phyloP scores from a whole-genome alignment of 2,888 invertebrate genomes.

The Drosophila hawaiiensis region DNA sequence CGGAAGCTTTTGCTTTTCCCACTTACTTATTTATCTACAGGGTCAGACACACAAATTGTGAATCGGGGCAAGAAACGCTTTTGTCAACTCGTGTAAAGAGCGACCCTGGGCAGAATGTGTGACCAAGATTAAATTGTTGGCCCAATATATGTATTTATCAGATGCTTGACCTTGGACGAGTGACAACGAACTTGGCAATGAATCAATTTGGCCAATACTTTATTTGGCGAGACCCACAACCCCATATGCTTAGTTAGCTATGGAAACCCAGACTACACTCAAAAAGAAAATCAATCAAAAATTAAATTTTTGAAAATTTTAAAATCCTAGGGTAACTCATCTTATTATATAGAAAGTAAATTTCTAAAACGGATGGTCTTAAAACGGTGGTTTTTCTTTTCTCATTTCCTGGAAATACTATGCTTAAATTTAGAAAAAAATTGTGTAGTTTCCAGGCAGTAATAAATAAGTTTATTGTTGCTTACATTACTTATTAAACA shows the following conservation, averaged over 20 bases:
- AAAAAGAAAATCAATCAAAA: not conserved
- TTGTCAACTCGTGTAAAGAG: conserved; percentile 47
- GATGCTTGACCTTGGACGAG: conserved; percentile 56
- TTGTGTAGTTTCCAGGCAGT: not conserved
- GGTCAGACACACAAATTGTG: conserved; percentile 27
- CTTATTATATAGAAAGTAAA: not conserved
- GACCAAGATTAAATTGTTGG: conserved; percentile 61
- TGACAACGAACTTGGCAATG: conserved; percentile 79
- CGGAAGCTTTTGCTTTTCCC: conserved; percentile 6
- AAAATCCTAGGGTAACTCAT: not conserved
- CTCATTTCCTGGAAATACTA: not conserved
- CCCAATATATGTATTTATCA: conserved; percentile 28
- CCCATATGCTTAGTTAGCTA: conserved; percentile 19
- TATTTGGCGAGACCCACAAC: conserved; percentile 43
- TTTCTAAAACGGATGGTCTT: not conserved
- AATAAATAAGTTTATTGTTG: not conserved
- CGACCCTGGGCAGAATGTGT: conserved; percentile 56
- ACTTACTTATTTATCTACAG: conserved; percentile 25
- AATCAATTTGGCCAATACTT: conserved; percentile 49
- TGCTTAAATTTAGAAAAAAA: not conserved
- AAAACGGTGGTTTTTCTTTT: not conserved
- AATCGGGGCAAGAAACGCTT: conserved; percentile 44
- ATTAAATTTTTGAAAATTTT: not conserved
- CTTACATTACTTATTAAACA: not conserved
- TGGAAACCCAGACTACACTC: conserved; percentile 20